phyloP scores from a whole-genome alignment of 2,797 vertebrate genomes.

The Furcifer pardalis region DNA sequence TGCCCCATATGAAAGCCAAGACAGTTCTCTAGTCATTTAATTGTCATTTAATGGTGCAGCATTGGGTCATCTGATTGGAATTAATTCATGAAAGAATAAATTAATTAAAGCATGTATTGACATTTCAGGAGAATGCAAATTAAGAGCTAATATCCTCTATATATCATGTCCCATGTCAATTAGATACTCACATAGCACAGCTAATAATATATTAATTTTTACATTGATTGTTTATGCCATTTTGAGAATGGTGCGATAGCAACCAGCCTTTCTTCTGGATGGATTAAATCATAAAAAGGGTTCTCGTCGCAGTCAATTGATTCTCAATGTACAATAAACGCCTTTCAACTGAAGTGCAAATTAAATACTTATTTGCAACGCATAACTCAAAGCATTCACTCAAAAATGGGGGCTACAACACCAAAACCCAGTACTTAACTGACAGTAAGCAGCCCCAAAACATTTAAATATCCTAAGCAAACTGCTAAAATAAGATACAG shows the following conservation, averaged over 20 bases:
- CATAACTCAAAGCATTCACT: constrained; percentile 43
- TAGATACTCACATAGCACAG: constrained; percentile 34
- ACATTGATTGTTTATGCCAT: constrained; percentile 40
- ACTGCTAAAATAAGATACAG: constrained; percentile 57
- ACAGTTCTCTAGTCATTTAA: constrained; percentile 34
- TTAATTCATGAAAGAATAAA: constrained; percentile 55
- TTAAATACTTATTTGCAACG: constrained; percentile 63
- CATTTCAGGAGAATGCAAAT: constrained; percentile 43
- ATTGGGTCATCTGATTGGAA: constrained; percentile 58
- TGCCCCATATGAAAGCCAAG: constrained; percentile 41
- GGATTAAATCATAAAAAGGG: constrained; percentile 56
- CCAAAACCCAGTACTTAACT: constrained; percentile 26
- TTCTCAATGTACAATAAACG: constrained; percentile 58
- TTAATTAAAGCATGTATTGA: constrained; percentile 56
- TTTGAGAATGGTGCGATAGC: constrained; percentile 38
- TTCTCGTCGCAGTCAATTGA: constrained; percentile 57
- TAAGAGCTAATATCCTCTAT: constrained; percentile 41
- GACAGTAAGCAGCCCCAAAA: constrained; percentile 50
- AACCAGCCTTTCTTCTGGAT: constrained; percentile 48
- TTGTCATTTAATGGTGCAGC: constrained; percentile 38
- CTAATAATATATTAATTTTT: constrained; percentile 49
- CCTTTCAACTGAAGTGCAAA: constrained; percentile 64
- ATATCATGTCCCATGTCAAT: constrained; percentile 40
- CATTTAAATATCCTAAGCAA: constrained; percentile 59
- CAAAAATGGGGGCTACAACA: constrained; percentile 14